Conservation (phyloP, 2,888 invertebrate species). For the Stenodema calcarata region DNA sequence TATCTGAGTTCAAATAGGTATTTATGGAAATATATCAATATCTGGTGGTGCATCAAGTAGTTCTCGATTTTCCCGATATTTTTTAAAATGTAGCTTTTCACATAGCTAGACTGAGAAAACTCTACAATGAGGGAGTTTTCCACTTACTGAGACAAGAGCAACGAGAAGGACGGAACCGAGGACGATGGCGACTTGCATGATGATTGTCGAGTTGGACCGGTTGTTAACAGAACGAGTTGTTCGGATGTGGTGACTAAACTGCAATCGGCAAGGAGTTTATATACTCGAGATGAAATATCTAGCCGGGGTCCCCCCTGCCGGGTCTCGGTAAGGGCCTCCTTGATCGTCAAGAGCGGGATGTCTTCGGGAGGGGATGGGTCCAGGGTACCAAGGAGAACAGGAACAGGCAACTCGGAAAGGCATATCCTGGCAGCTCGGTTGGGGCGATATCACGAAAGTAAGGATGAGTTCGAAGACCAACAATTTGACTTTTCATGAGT, state of each 20-base stretch:
- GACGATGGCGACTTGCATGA: background rate
- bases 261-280: background rate
- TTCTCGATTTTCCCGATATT: too few species aligned
- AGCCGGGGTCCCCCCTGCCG: background rate
- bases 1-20: too few species aligned
- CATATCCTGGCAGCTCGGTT: background rate
- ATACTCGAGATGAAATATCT: background rate
- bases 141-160: constrained; percentile 12
- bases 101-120: background rate
- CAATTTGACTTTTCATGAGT: too few species aligned
- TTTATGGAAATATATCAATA: too few species aligned
- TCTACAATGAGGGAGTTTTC: background rate
- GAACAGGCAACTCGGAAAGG: background rate
- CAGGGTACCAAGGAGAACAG: background rate
- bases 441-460: too few species aligned
- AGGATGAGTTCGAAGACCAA: too few species aligned
- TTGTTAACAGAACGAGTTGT: background rate
- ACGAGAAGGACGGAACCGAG: background rate
- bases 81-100: too few species aligned
- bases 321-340: background rate
- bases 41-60: too few species aligned
- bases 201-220: background rate
- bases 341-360: background rate
- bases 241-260: background rate
- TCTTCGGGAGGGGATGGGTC: background rate